A percentile compares a stretch with the other conserved stretches of the same genome.
Conservation (phyloP, 2,888 invertebrate genomes). For the Drosophila tanythrix region DNA sequence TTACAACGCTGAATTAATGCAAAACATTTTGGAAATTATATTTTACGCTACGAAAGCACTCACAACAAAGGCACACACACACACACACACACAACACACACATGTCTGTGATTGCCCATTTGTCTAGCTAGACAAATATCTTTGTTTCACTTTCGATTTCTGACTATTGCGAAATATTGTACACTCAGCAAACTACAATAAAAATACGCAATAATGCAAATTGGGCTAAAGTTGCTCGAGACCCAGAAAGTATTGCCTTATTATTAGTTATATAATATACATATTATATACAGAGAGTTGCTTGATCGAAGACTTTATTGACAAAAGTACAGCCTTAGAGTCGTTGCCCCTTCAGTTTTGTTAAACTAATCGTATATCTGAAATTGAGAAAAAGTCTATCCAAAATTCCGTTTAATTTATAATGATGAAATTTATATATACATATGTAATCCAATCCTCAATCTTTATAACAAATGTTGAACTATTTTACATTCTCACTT, state of each 20-base stretch:
- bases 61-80: constrained; percentile 13
- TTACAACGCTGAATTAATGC: constrained; percentile 50
- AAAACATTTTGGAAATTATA: constrained; percentile 53
- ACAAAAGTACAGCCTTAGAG: neutral
- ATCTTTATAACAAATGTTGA: neutral
- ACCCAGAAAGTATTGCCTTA: neutral
- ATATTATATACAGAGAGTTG: too few relatives aligned
- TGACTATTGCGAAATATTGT: neutral
- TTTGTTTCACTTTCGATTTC: constrained; percentile 5
- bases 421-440: too few relatives aligned
- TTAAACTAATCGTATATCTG: neutral
- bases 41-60: constrained; percentile 32
- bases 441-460: neutral
- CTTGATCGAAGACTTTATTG: too few relatives aligned
- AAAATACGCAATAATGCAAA: neutral
- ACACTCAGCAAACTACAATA: neutral
- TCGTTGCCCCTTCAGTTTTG: neutral
- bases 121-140: neutral
- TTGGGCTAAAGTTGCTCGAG: neutral
- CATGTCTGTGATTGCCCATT: constrained; percentile 7
- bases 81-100: neutral
- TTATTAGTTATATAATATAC: neutral
- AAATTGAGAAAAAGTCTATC: neutral
- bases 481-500: neutral
- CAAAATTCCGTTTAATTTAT: neutral